phyloP scores from a whole-genome alignment of 2,888 invertebrate species.

The Cantharis nigra region DNA sequence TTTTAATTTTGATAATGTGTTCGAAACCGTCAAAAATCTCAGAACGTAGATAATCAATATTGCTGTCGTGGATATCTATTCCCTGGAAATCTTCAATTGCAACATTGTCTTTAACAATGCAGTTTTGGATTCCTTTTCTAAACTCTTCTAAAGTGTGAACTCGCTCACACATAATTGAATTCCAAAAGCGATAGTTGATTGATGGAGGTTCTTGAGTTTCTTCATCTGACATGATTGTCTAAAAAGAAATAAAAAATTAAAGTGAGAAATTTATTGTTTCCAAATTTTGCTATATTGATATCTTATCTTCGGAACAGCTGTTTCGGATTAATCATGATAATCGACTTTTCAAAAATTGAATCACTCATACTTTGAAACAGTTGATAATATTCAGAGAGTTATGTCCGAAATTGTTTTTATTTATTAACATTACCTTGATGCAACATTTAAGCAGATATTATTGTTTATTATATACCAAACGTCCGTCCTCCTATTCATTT shows the following conservation, averaged over 20 bases:
- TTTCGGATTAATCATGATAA: too few species aligned
- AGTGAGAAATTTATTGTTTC: neutral
- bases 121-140: constrained; percentile 6
- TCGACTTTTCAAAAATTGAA: too few species aligned
- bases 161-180: constrained; percentile 10
- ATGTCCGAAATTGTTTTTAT: too few species aligned
- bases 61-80: constrained; percentile 11
- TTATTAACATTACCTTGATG: too few species aligned
- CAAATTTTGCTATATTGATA: too few species aligned
- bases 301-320: too few species aligned
- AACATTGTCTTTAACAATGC: constrained; percentile 8
- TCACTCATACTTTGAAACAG: too few species aligned
- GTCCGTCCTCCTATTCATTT: too few species aligned
- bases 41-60: constrained; percentile 9
- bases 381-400: too few species aligned
- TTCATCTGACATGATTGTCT: neutral
- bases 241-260: neutral
- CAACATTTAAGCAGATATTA: too few species aligned
- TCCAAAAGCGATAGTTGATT: constrained; percentile 16
- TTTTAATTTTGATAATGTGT: constrained; percentile 9
- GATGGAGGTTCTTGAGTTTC: neutral
- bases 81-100: constrained; percentile 13
- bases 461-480: too few species aligned
- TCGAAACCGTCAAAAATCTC: constrained; percentile 8
- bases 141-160: neutral